These are phyloP conservation scores for Gambusia yucatana DNA, from an alignment of 2,797 vertebrate species.

Conservation along the genomic window DNA sequence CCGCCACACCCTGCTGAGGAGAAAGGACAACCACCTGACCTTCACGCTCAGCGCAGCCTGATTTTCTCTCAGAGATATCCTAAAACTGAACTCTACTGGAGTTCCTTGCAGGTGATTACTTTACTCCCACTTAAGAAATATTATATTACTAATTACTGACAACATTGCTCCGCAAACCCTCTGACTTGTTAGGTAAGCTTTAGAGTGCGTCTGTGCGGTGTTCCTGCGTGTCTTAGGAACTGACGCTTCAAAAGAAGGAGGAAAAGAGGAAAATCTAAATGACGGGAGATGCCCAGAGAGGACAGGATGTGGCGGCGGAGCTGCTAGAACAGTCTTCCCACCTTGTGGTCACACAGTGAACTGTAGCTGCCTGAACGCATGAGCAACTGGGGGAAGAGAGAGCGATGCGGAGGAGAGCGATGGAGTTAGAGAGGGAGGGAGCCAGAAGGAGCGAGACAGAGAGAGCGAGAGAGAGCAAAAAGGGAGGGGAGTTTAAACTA, in stretches of 20 bases:
- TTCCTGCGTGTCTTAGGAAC: conserved; percentile 15
- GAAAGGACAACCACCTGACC: conserved; percentile 77
- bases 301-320: conserved; percentile 78
- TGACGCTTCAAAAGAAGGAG: conserved; percentile 26
- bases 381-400: conserved; percentile 63
- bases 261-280: conserved; percentile 50
- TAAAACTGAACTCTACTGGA: conserved; percentile 30
- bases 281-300: conserved; percentile 67
- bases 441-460: conserved; percentile 51
- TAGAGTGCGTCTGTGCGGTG: not conserved
- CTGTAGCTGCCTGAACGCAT: conserved; percentile 91
- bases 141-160: not conserved
- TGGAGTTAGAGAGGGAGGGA: conserved; percentile 57
- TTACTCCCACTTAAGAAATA: conserved; percentile 11
- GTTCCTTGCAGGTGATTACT: conserved; percentile 24
- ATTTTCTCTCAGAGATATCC: conserved; percentile 42
- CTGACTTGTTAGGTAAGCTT: conserved; percentile 3
- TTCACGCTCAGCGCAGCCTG: conserved; percentile 68
- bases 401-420: conserved; percentile 57
- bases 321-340: conserved; percentile 93
- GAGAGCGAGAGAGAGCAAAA: conserved; percentile 63
- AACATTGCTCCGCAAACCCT: conserved; percentile 12
- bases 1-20: conserved; percentile 76
- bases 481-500: conserved; percentile 95
- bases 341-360: conserved; percentile 96